Evolutionary conservation across 2,797 vertebrate species (phyloP), one percentile per base, ranked within the genome.

Genomic region (Chrysolophus pictus): DNA sequence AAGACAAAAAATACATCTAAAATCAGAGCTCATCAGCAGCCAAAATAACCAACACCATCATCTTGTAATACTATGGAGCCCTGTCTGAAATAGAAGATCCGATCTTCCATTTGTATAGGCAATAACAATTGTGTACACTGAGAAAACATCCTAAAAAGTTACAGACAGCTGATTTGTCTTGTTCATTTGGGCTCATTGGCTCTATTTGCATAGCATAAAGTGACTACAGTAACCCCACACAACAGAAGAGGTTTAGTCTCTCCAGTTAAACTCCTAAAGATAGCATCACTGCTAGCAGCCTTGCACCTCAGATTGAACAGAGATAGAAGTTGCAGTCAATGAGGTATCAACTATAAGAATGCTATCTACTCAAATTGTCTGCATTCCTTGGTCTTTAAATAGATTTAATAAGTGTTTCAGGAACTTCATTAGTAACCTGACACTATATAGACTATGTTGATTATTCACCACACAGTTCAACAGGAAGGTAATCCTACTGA

Each of bases 291-390:
- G 59, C 55, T 63, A 19, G 53, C 53, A 68, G 31, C 64, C 47
- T 75, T 42, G 31, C 5, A 49, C 21, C 55, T 64, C 86, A 39
- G 51, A 62, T 7, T 1, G 22, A 35, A 2, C 5, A 1, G 2
- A 44, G 42, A 18, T 10, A 58, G 53, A n/a, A 33, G 14, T 0
- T 42, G 56, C 51, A 82, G 51, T 4, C 75, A 76, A 6, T 0
- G 0, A 70, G 5, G 6, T 1, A n/a, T 23, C 49, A 39, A 6
- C 3, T 1, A 10, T 8, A 26, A 46, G 3, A 51, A 64, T 0
- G 0, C 8, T 0, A 12, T 29, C 41, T 39, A 39, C 58, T 63
- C 3, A 75, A 75, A 47, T 7, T 46, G 47, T 14, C 21, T 4
- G 14, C 1, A 7, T 17, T 77, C 26, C 56, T 53, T 59, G 16